Base-by-base conservation (phyloP, 2,113 vertebrate species). In the Muscicapa adusta region DNA sequence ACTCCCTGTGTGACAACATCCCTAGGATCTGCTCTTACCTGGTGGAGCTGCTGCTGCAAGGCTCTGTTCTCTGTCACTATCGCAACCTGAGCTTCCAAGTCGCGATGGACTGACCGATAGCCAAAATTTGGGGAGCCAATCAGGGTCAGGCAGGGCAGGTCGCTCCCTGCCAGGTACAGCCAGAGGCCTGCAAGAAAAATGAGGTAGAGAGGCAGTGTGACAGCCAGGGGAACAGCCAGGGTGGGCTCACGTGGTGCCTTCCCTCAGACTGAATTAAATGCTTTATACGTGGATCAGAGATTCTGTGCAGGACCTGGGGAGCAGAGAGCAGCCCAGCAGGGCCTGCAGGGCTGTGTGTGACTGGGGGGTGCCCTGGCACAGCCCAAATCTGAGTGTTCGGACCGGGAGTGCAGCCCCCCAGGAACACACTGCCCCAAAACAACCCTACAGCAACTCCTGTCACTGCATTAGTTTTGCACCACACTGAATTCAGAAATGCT, bases 61-160 rank as follows among this genome's bases (percentile, higher is more conserved):
- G 98, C 98, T 95, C 96, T 96, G 24, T 98, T 99, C 85, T 99
- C 98, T 1, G 99, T 99, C 93, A 99, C 98, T 47, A 99, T 99
- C 4, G 99, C 99, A 25, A 99, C 98, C 96, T 99, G 99, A 78
- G 99, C 99, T 97, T 99, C 99, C 96, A 99, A 97, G 97, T 99
- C 99, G 25, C 99, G 98, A 96, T 99, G 99, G 90, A 99, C 99
- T 0, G 99, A 99, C 81, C 99, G 98, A 97, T 99, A 99, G 12
- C 99, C 99, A 8, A 99, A 99, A 97, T 99, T 99, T 57, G 99
- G 99, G 68, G 99, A 99, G 96, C 99, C 99, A 79, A 99, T 99
- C 79, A 99, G 97, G 72, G 99, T 99, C 77, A 99, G 99, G 93
- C 99, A 99, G 72, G 99, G 99, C 91, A 98, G 98, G 33, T 97